Evolutionary conservation across 1,140 invertebrate genomes (phyloP).

Genomic region (Armadillidium nasatum): DNA sequence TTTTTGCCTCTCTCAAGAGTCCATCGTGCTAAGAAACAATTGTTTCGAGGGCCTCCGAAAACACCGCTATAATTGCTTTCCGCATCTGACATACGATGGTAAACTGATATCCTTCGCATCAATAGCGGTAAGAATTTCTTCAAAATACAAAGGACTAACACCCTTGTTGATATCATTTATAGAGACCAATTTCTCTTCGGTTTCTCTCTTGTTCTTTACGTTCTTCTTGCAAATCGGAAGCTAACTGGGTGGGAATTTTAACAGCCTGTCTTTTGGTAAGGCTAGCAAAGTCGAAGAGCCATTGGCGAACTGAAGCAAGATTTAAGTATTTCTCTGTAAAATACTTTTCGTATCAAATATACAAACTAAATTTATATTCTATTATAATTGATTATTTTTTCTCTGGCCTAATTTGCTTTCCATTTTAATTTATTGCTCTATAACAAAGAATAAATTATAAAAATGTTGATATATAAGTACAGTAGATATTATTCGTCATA

Average conservation of each 20-base stretch:
- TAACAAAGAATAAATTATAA: no score
- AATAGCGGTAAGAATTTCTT: background rate
- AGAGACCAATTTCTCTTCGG: background rate
- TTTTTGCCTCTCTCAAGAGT: background rate
- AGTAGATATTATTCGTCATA: no score
- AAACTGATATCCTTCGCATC: constrained; percentile 1
- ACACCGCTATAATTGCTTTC: background rate
- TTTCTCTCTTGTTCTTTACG: background rate
- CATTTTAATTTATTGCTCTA: no score
- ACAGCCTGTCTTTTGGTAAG: background rate
- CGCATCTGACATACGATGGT: constrained; percentile 4
- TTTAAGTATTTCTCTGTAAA: background rate
- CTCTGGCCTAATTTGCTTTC: no score
- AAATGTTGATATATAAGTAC: no score
- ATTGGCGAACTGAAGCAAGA: background rate
- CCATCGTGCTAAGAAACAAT: constrained; percentile 3
- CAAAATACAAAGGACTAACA: background rate
- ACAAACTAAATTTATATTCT: no score
- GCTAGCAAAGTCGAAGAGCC: background rate
- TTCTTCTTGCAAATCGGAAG: background rate
- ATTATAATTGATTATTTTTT: no score
- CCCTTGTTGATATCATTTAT: background rate
- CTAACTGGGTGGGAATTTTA: constrained; percentile 7
- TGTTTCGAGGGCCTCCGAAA: background rate
- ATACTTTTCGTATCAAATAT: no score